Evolutionary conservation across 2,888 invertebrate species (phyloP).

Genomic region (Cephalotes varians): DNA sequence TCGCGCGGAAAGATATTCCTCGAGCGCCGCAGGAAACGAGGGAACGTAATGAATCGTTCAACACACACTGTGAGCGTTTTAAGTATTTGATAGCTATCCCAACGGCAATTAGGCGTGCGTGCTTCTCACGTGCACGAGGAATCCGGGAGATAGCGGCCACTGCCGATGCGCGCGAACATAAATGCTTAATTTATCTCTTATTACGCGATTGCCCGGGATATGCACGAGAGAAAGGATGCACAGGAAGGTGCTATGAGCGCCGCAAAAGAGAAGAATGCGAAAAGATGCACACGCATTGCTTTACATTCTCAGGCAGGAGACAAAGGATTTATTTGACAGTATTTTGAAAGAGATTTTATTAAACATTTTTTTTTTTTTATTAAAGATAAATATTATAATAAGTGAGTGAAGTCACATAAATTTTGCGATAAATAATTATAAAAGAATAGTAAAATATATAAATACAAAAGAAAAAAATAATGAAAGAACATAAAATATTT

Average conservation of each 20-base stretch:
- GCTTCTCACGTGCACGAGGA: constrained; percentile 26
- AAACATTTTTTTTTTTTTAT: neutral
- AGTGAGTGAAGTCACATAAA: neutral
- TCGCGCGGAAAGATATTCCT: neutral
- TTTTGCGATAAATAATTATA: neutral
- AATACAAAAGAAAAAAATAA: neutral
- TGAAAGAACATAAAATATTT: neutral
- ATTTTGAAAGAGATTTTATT: neutral
- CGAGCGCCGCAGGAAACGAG: neutral
- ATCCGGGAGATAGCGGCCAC: constrained; percentile 22
- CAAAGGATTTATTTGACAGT: neutral
- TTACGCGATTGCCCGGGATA: constrained; percentile 47
- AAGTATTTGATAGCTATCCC: neutral
- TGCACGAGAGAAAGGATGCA: constrained; percentile 19
- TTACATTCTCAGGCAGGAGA: neutral
- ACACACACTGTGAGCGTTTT: constrained; percentile 11
- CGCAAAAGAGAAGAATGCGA: neutral
- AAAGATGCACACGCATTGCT: neutral
- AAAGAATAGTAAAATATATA: neutral
- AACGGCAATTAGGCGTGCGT: constrained; percentile 15
- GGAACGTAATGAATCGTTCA: neutral
- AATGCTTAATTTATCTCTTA: constrained; percentile 60
- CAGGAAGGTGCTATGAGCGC: constrained; percentile 12
- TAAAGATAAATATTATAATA: neutral
- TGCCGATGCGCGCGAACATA: constrained; percentile 17